Base-by-base conservation (phyloP, 2,888 invertebrate species). In the Scaptomyza parva region DNA sequence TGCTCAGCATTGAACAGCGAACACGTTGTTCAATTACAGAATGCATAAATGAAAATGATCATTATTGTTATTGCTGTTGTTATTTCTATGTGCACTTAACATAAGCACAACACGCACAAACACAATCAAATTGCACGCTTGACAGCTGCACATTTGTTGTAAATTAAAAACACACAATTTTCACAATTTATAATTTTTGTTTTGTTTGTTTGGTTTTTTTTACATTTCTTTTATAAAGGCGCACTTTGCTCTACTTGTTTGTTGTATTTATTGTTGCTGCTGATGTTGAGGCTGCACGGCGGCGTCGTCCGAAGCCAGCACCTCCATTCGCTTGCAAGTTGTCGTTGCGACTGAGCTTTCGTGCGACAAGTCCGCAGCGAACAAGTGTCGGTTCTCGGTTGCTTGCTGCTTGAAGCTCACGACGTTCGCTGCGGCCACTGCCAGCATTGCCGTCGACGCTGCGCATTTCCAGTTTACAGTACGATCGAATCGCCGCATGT, bases 291-390 rank as follows among this genome's bases (percentile, higher is more conserved):
- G 76, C 77, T 76, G 76, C 76, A 79, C 74, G 84, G 71, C 83
- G 85, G 70, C 89, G 86, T 68, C 75, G 70, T 84, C 69, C 76
- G 80, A 78, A 87, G 88, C 85, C 87, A 88, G 81, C 90, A 90
- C 90, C 89, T 91, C 92, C 90, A 91, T 89, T 87, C 92, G 91
- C 92, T 90, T 86, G 89, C 86, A 89, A 91, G 91, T 90, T 90
- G 89, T 90, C 89, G 92, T 90, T 92, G 91, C 89, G 93, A 92
- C 88, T 93, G 93, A 85, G 92, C 86, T 87, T 71, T 76, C 65
- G 65, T 70, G 74, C 76, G 70, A 71, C 79, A 79, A 73, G 72
- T 73, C 76, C 73, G 76, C 76, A 76, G 81, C 89, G 88, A 89
- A 87, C 88, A 89, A 89, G 88, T 87, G 89, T 48, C 48, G 48